These are phyloP conservation scores for Conopomorpha cramerella DNA, from an alignment of 1,140 invertebrate genomes.

Conservation along the genomic window DNA sequence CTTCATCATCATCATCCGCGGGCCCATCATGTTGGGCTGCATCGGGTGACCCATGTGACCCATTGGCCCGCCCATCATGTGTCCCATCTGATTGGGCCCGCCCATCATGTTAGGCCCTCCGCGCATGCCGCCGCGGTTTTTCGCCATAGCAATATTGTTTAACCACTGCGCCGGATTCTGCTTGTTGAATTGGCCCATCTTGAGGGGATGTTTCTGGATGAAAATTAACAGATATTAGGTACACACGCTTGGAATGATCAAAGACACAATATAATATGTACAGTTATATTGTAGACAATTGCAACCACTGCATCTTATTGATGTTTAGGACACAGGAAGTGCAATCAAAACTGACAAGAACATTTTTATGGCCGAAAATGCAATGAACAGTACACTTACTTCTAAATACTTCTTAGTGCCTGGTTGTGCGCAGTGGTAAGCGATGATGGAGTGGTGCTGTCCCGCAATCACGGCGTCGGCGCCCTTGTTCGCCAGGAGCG, in stretches of 20 bases:
- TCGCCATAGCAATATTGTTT: slow-evolving; percentile 77
- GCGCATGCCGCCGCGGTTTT: slow-evolving; percentile 68
- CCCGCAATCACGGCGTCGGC: slow-evolving; percentile 89
- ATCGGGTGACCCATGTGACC: slow-evolving; percentile 59
- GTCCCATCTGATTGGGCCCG: slow-evolving; percentile 48
- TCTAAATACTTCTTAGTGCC: slow-evolving; percentile 94
- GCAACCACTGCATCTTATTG: too few species aligned
- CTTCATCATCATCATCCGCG: slow-evolving; percentile 59
- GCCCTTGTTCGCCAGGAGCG: slow-evolving; percentile 90
- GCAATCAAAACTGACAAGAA: too few species aligned
- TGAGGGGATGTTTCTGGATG: slow-evolving; percentile 86
- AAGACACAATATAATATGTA: too few species aligned
- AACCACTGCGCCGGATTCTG: slow-evolving; percentile 82
- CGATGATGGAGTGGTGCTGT: slow-evolving; percentile 89
- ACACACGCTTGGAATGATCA: too few species aligned
- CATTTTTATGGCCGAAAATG: too few species aligned
- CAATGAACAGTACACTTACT: slow-evolving; percentile 62
- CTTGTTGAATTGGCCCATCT: slow-evolving; percentile 83
- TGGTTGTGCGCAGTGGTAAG: slow-evolving; percentile 93
- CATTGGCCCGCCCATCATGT: slow-evolving; percentile 53
- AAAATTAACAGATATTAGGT: too few species aligned
- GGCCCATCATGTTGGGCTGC: slow-evolving; percentile 55
- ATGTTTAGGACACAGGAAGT: too few species aligned
- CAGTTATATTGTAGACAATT: too few species aligned
- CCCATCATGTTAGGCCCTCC: slow-evolving; percentile 57